Base-by-base conservation (phyloP, 2,113 vertebrate genomes). In the Ceyx margarethae region DNA sequence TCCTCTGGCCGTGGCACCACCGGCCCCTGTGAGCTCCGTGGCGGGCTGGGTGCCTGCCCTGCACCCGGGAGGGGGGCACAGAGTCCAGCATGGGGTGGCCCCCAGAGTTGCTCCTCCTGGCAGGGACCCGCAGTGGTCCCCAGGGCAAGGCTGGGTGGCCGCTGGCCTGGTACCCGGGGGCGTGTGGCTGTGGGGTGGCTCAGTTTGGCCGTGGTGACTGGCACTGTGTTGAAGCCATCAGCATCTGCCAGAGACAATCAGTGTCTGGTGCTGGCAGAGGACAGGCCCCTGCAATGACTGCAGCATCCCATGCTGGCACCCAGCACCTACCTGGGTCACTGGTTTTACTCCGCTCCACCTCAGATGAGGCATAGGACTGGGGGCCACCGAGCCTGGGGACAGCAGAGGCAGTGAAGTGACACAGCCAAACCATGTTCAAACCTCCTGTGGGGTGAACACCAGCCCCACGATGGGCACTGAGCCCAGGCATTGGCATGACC, bases 401-500 rank as follows among this genome's bases (percentile, higher is more conserved):
- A 19, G 67, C 61, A 56, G 80, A 64, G 33, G 4, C 0, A 16
- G 65, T 48, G 21, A 76, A 43, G 40, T 0, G 15, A 28, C 72
- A 22, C 45, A 33, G n/a, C 45, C 3, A 0, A 19, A 21, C 8
- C 2, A 2, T 6, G 42, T n/a, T 42, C 12, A 1, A 14, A 31
- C n/a, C 22, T 31, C 13, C n/a, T 15, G 2, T 7, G 10, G 17
- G 66, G 33, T 20, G 35, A 13, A 7, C 2, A 1, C 53, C 57
- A 64, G 25, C 28, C 37, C 65, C 31, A 1, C 1, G 2, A 33
- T 4, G 4, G 35, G 23, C 18, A 48, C 54, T 15, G 10, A 28
- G 37, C 33, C 1, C 0, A 5, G 85, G 3, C 16, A 1, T 9
- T 1, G 5, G 35, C 50, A 29, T 1, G 0, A 21, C 1, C 1